A percentile compares a stretch with the other conserved stretches of the same genome.
Evolutionary conservation across 37 sponge, comb jelly and placozoan species (phyloP).

Genomic region (Crambe crambe): DNA sequence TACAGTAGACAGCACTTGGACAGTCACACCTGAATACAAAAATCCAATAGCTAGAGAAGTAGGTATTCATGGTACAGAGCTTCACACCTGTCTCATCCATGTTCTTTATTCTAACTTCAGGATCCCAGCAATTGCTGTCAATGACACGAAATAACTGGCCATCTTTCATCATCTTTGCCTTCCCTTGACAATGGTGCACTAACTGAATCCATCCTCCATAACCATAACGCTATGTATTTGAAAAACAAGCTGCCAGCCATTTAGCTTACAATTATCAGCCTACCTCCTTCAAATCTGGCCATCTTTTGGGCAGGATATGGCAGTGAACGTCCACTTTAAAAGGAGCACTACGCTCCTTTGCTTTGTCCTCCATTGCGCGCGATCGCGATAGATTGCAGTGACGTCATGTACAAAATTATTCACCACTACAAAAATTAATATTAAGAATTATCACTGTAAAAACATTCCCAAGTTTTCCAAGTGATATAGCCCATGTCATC

Average conservation of each 20-base stretch:
- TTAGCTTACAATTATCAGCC: too few relatives aligned
- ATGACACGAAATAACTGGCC: constrained; percentile 87
- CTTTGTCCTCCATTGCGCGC: neutral
- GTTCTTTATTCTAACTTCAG: constrained; percentile 71
- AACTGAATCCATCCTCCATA: constrained; percentile 96
- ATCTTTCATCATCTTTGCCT: constrained; percentile 89
- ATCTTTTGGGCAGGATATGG: constrained; percentile 87
- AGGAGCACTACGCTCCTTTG: neutral
- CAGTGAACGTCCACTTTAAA: constrained; percentile 85
- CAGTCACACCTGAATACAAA: constrained; percentile 78
- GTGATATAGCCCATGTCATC: neutral
- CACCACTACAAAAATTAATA: neutral
- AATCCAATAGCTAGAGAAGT: too few relatives aligned
- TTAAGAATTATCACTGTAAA: neutral
- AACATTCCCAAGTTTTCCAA: neutral
- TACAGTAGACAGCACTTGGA: constrained; percentile 90
- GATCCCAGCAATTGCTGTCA: constrained; percentile 88
- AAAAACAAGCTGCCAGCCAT: neutral
- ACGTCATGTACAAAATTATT: neutral
- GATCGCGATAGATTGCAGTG: neutral
- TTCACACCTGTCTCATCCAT: constrained; percentile 90
- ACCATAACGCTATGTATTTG: constrained; percentile 67
- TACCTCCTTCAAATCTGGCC: constrained; percentile 95
- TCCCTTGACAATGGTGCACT: constrained; percentile 88
- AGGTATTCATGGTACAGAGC: too few relatives aligned